Base-by-base conservation (phyloP, 2,113 vertebrate species). In the Bubo scandiacus region DNA sequence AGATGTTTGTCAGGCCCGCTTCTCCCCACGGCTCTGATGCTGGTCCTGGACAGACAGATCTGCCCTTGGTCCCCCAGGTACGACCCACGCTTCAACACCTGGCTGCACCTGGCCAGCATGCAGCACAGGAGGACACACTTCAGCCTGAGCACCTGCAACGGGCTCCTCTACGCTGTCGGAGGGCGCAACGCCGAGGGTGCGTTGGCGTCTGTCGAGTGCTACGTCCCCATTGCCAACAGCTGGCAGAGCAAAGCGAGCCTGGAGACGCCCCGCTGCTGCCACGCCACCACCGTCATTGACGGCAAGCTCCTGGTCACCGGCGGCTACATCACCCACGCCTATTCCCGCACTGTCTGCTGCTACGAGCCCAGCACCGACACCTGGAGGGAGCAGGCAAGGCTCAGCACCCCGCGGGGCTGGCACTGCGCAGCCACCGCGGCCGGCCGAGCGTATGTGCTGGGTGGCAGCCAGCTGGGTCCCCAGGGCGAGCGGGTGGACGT, bases 91-190 rank as follows among this genome's bases (percentile, higher is more conserved):
- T 99, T 99, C 96, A 98, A 98, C 97, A 98, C 98, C 65, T 99
- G 98, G 98, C 97, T 99, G 62, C 99, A 99, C 94, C 91, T 99
- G 95, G 97, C 98, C 95, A 98, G 98, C 97, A 98, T 98, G 98
- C 97, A 98, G 26, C 98, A 99, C 86, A 97, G 97, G 34, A 98
- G 98, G 73, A 99, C 98, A 6, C 98, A 99, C 96, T 99, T 99
- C 98, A 98, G 98, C 55, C 98, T 99, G 84, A 98, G 96, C 2
- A 94, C 98, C 84, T 98, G 98, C 45, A 87, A 97, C 3, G 98
- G 98, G 23, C 98, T 98, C 29, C 98, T 99, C 93, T 98, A 98
- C 1, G 98, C 99, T 29, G 96, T 98, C 1, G 98, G 98, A 9
- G 98, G 98, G 20, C 98, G 98, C 34, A 99, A 98, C 4, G 97